These are phyloP conservation scores for Platichthys flesus DNA, from an alignment of 2,113 vertebrate species.

Conservation along the genomic window DNA sequence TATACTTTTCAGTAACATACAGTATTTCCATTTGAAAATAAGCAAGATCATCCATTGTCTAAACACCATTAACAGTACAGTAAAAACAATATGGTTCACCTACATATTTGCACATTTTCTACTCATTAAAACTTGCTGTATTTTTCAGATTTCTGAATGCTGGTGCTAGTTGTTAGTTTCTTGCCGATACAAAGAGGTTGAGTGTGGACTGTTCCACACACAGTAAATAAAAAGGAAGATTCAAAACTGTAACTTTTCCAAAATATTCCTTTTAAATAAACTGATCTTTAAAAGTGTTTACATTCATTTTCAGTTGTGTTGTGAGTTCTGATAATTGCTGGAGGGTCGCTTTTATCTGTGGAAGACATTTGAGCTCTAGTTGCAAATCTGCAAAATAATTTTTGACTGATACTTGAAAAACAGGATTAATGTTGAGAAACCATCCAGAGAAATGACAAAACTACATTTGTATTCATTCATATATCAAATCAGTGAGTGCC, in stretches of 20 bases:
- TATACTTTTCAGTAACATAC: slow-evolving; percentile 76
- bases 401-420: slow-evolving; percentile 14
- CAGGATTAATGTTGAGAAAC: slow-evolving; percentile 12
- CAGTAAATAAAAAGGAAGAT: slow-evolving; percentile 44
- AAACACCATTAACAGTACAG: slow-evolving; percentile 79
- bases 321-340: slow-evolving; percentile 36
- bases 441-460: slow-evolving; percentile 18
- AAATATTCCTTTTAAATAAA: slow-evolving; percentile 39
- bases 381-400: slow-evolving; percentile 21
- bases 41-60: slow-evolving; percentile 76
- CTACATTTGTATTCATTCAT: slow-evolving; percentile 27
- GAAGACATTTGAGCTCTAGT: slow-evolving; percentile 65
- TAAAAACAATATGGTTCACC: slow-evolving; percentile 80
- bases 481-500: slow-evolving; percentile 43
- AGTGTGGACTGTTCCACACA: slow-evolving; percentile 36
- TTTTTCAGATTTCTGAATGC: slow-evolving; percentile 68
- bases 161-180: slow-evolving; percentile 76
- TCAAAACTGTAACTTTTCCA: slow-evolving; percentile 41
- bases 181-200: slow-evolving; percentile 65
- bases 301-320: slow-evolving; percentile 69
- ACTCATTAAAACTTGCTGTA: neutral
- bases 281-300: slow-evolving; percentile 62
- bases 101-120: slow-evolving; percentile 77
- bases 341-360: slow-evolving; percentile 49
- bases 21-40: slow-evolving; percentile 81